Evolutionary conservation across 2,113 vertebrate species (phyloP).

Genomic region (Orientallactaga bullata): DNA sequence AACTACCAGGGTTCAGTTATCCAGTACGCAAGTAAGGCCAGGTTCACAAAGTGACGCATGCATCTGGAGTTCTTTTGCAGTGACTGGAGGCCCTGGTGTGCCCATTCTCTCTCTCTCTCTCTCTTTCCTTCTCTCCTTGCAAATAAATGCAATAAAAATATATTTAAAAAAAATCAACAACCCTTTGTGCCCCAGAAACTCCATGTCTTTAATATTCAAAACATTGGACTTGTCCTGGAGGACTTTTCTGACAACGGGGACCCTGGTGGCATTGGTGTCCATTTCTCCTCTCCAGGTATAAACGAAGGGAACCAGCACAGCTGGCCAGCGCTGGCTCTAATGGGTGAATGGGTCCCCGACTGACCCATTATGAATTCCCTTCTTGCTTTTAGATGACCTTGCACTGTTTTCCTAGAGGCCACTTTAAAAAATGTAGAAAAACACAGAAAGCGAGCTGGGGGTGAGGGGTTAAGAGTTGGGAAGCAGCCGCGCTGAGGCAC

Average conservation of each 20-base stretch:
- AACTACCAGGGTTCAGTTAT: too few species aligned
- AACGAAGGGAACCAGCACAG: neutral
- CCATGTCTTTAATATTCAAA: neutral
- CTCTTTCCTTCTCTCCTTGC: too few species aligned
- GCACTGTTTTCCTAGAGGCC: neutral
- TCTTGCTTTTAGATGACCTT: conserved; percentile 19
- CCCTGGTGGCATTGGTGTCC: neutral
- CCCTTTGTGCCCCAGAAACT: conserved; percentile 43
- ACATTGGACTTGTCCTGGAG: neutral
- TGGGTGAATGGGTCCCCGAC: neutral
- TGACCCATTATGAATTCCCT: neutral
- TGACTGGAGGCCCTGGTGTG: too few species aligned
- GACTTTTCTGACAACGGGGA: neutral
- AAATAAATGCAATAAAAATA: neutral
- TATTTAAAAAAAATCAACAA: neutral
- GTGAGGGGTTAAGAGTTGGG: neutral
- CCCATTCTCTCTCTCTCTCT: too few species aligned
- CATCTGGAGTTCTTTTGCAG: too few species aligned
- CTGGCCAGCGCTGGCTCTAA: neutral
- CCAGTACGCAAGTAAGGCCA: too few species aligned
- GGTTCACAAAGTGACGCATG: too few species aligned
- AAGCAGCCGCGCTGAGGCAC: neutral
- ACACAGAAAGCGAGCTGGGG: neutral
- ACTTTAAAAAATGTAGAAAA: conserved; percentile 8
- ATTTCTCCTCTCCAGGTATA: too few species aligned